Conservation (phyloP, 2,888 invertebrate species). For the Andrena trimmerana region DNA sequence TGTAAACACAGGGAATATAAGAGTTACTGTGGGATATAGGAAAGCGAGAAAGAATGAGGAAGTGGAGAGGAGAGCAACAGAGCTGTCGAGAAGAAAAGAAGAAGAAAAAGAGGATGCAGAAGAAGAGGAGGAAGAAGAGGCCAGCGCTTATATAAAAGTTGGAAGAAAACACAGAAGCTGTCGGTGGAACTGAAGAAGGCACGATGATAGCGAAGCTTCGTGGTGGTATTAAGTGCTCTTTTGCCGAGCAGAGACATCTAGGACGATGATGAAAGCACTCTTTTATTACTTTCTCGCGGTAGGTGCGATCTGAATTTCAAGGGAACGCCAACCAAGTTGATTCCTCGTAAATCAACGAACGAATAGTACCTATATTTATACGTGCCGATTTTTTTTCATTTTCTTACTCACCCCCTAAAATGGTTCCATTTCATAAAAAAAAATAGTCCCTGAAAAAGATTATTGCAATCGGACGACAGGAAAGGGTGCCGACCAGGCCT, state of each 20-base stretch:
- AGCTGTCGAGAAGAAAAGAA: background rate
- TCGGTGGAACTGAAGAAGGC: conserved; percentile 57
- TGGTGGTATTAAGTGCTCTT: conserved; percentile 70
- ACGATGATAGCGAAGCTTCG: conserved; percentile 59
- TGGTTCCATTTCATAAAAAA: too few species aligned
- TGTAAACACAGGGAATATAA: conserved; percentile 12
- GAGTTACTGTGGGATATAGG: conserved; percentile 21
- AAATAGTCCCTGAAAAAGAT: too few species aligned
- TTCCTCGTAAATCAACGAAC: conserved; percentile 17
- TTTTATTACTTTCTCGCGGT: conserved; percentile 70
- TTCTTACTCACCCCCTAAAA: too few species aligned
- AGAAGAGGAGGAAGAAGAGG: conserved; percentile 32
- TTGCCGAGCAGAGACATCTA: conserved; percentile 55
- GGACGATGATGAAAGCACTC: conserved; percentile 65
- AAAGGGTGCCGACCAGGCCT: too few species aligned
- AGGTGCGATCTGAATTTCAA: conserved; percentile 70
- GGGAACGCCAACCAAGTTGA: conserved; percentile 33
- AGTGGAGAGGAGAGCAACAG: conserved; percentile 20
- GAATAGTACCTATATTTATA: background rate
- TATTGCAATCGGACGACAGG: too few species aligned
- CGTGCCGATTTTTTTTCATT: too few species aligned
- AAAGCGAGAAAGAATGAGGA: conserved; percentile 11
- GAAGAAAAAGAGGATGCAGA: conserved; percentile 7
- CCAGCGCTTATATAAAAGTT: conserved; percentile 64
- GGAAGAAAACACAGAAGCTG: conserved; percentile 65